phyloP scores from a whole-genome alignment of 2,888 invertebrate genomes.

The Drosophila nr. perissopoda region DNA sequence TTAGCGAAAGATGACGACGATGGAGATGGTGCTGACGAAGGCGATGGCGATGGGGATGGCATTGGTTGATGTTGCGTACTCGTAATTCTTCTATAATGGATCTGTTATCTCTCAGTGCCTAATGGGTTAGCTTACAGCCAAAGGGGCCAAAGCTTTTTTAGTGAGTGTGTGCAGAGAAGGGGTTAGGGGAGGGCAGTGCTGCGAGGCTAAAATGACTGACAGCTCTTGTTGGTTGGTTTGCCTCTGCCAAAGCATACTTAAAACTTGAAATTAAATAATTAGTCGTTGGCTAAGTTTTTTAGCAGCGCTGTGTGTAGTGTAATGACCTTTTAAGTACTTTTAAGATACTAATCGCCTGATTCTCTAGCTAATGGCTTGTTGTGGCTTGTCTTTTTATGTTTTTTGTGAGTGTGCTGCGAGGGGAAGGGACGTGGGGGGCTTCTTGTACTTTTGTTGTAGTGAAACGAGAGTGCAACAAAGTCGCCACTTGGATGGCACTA shows the following conservation, averaged over 20 bases:
- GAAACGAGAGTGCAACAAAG: constrained; percentile 70
- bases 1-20: constrained; percentile 77
- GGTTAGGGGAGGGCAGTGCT: constrained; percentile 8
- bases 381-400: constrained; percentile 60
- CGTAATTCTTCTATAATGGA: constrained; percentile 81
- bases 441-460: constrained; percentile 30
- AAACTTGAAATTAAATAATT: constrained; percentile 79
- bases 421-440: not conserved
- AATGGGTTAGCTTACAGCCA: constrained; percentile 72
- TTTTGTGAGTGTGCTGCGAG: not conserved
- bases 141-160: constrained; percentile 55
- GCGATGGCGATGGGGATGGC: constrained; percentile 48
- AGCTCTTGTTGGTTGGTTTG: constrained; percentile 52
- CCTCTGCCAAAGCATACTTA: constrained; percentile 65
- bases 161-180: constrained; percentile 2
- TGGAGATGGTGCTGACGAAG: constrained; percentile 44
- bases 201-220: constrained; percentile 67
- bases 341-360: constrained; percentile 75
- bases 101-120: constrained; percentile 77
- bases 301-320: constrained; percentile 55
- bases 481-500: constrained; percentile 76
- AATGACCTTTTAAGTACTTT: constrained; percentile 81
- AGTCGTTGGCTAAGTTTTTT: constrained; percentile 76
- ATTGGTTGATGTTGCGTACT: constrained; percentile 66
- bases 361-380: constrained; percentile 77